Evolutionary conservation across 2,113 vertebrate species (phyloP), one percentile per base, ranked within the genome.

Genomic region (Cyrtonyx montezumae): DNA sequence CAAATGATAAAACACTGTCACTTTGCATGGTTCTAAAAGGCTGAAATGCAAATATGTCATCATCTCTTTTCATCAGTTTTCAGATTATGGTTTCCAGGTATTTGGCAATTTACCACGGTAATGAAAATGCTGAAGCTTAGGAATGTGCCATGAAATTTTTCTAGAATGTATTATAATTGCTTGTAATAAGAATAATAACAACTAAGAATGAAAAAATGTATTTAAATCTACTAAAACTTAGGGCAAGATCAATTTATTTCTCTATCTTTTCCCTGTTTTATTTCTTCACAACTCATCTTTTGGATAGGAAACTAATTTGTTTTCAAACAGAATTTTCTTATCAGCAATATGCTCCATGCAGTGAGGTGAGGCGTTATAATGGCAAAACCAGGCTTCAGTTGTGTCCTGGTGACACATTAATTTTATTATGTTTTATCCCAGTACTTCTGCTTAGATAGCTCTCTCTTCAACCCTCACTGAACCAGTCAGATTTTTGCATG

Each of bases 241-340:
- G 40, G 46, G 20, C 15, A 91, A 63, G 22, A 37, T 93, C 77
- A 83, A 77, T 88, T 83, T 82, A 15, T 76, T 87, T 83, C 17
- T 79, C 13, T 55, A 5, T 77, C 28, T 74, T 81, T 84, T 88
- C 42, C 69, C 13, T 81, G 6, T 53, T 91, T 40, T 40, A 40
- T 93, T 93, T 51, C 37, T 43, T 88, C 71, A 62, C 70, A 91
- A 61, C 11, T 91, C 55, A 82, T 87, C 91, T 92, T 66, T 69
- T 76, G 30, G 55, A 40, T 71, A 61, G 66, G 69, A 78, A 95
- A 80, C 37, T 68, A 88, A 94, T 96, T 92, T 84, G 30, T 95
- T 93, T 91, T 95, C 49, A 32, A 82, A 94, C 73, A 91, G 92
- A 88, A 63, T 73, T 67, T 85, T 79, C 85, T 95, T 95, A 75